These are phyloP conservation scores for Macrotrachela quadricornifera DNA, from an alignment of 1,140 invertebrate genomes.

Conservation along the genomic window DNA sequence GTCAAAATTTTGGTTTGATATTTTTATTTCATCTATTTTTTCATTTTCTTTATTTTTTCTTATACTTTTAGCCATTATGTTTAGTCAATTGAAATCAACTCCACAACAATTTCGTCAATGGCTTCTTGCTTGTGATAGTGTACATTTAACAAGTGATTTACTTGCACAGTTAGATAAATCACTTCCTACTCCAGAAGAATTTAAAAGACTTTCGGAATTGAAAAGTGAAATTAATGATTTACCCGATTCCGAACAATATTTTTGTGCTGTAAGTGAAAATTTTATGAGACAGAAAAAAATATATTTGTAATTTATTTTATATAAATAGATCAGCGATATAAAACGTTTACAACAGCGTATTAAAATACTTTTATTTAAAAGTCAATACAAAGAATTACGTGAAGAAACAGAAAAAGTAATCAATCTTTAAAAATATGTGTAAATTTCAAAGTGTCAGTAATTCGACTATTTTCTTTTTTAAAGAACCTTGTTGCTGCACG, in stretches of 20 bases:
- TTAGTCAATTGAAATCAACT: slow-evolving; percentile 65
- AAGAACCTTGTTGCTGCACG: slow-evolving; percentile 73
- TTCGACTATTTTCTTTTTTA: slow-evolving; percentile 63
- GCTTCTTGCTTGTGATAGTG: slow-evolving; percentile 62
- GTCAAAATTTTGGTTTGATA: slow-evolving; percentile 55
- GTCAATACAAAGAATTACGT: not conserved
- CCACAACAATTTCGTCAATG: slow-evolving; percentile 62
- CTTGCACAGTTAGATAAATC: slow-evolving; percentile 58
- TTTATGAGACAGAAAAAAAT: not conserved
- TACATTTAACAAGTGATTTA: slow-evolving; percentile 53
- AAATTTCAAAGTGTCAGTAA: slow-evolving; percentile 68
- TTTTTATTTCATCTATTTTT: not conserved
- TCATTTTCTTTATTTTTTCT: not conserved
- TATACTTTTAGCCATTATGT: slow-evolving; percentile 44
- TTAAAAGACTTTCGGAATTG: slow-evolving; percentile 55
- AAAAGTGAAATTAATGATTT: slow-evolving; percentile 56
- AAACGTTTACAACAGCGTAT: not conserved
- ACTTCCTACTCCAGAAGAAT: slow-evolving; percentile 63
- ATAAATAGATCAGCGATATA: not conserved
- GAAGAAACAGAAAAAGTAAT: slow-evolving; percentile 37
- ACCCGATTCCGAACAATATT: slow-evolving; percentile 80
- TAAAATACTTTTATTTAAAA: slow-evolving; percentile 6
- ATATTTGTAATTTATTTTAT: not conserved
- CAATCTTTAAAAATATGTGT: slow-evolving; percentile 64
- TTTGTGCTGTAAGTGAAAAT: slow-evolving; percentile 49